Evolutionary conservation across 2,113 vertebrate genomes (phyloP), one percentile per base, ranked within the genome.

Genomic region (Spheniscus mendiculus): DNA sequence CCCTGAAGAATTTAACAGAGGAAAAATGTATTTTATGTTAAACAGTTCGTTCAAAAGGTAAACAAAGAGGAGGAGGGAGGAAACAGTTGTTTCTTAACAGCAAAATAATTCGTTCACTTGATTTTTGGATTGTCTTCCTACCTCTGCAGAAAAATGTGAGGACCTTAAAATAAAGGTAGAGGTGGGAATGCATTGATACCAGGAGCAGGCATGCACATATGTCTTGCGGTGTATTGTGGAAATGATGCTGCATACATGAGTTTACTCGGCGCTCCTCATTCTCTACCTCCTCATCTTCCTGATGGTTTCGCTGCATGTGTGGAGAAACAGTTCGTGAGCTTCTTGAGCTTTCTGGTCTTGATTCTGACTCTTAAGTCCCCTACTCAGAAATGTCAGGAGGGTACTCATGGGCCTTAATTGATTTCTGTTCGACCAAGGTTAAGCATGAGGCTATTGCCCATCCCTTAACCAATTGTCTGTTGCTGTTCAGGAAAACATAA

Each of bases 1-100:
- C 36, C 12, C 47, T 32, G 21, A 70, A 94, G 87, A 84, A 85
- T 85, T 56, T 92, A 93, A 71, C 26, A 87, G 76, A 69, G 25
- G 22, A 91, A 96, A 93, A 93, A 73, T 55, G 12, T 58, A 38
- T 61, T 91, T 97, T 95, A 50, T 71, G 45, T 87, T 83, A 66
- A 79, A 70, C 27, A 53, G 49, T 45, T 87, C 3, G 10, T 82
- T 82, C 55, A 36, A 52, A 83, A 89, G 55, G 38, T 76, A 87
- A 76, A 76, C 53, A 66, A 79, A 79, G 58, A 53, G n/a, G 44
- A 42, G 29, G 25, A 58, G 36, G 26, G 52, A 87, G 56, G 47
- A 53, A 95, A 55, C 18, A 53, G 52, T 61, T 84, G 56, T 74
- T 92, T 92, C 55, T 67, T 78, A 89, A 36, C 25, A 79, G 67